These are phyloP conservation scores for Semibalanus balanoides DNA, from an alignment of 1,140 invertebrate genomes.

Conservation along the genomic window DNA sequence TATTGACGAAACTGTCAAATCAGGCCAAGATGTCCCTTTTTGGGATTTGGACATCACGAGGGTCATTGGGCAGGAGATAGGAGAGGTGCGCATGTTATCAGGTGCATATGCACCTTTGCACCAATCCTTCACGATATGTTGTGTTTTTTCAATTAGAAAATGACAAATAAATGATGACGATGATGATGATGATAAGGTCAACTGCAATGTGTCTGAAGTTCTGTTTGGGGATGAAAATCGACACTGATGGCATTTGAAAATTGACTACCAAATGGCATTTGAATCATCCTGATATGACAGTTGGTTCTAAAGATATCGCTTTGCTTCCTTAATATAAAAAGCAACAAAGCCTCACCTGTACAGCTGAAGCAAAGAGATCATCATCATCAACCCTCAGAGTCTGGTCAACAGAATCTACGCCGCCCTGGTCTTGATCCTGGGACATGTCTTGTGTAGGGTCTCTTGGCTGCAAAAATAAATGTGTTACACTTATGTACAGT, in stretches of 20 bases:
- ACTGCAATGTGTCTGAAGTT: too few species aligned
- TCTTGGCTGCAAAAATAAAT: neutral
- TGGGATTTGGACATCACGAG: too few species aligned
- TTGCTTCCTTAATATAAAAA: too few species aligned
- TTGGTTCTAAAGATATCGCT: neutral
- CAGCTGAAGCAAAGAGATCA: neutral
- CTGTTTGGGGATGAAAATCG: too few species aligned
- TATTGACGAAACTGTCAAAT: too few species aligned
- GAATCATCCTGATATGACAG: neutral
- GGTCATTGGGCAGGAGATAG: too few species aligned
- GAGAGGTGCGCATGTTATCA: too few species aligned
- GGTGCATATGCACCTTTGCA: too few species aligned
- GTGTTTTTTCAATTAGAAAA: too few species aligned
- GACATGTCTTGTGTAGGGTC: neutral
- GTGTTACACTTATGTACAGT: too few species aligned
- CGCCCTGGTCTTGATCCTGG: neutral
- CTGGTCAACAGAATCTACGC: neutral
- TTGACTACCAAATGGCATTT: neutral
- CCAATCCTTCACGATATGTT: too few species aligned
- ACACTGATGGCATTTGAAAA: neutral
- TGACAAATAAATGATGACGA: neutral
- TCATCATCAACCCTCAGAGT: neutral
- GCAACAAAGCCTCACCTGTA: neutral
- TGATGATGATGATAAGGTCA: neutral
- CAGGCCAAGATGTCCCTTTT: too few species aligned